Conservation (phyloP, 2,888 invertebrate species). For the Lasioglossum leucozonium region DNA sequence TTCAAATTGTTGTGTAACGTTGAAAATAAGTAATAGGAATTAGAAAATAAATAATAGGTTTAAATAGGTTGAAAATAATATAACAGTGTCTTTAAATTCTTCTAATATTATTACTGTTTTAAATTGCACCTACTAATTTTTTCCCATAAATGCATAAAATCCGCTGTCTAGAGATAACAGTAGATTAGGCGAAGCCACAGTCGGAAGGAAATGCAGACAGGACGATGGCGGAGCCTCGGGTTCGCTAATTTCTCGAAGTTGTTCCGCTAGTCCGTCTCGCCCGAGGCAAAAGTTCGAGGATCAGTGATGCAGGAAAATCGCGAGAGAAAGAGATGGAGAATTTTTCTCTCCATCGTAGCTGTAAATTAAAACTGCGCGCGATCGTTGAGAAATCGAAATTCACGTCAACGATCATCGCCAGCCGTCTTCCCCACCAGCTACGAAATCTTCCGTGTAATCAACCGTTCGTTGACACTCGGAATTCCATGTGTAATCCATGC, state of each 20-base stretch:
- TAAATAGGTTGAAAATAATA: no score
- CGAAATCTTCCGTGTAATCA: background rate
- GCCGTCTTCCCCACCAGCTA: background rate
- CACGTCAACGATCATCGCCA: background rate
- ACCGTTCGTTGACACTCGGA: background rate
- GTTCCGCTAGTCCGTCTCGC: background rate
- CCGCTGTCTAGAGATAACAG: no score
- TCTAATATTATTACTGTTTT: no score
- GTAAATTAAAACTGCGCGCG: background rate
- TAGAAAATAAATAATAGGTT: no score
- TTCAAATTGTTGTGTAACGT: no score
- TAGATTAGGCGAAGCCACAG: background rate
- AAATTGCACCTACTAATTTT: no score
- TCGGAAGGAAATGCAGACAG: background rate
- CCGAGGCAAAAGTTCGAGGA: background rate
- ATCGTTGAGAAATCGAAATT: background rate
- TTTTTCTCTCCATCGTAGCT: background rate
- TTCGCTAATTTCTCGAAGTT: background rate
- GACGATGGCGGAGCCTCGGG: background rate
- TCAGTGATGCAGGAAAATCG: background rate
- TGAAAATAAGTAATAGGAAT: no score
- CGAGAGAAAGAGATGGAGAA: background rate
- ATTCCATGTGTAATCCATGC: background rate
- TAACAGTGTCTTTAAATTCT: no score
- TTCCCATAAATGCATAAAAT: no score